phyloP scores from a whole-genome alignment of 1,140 invertebrate genomes.

The Drosophila miranda region DNA sequence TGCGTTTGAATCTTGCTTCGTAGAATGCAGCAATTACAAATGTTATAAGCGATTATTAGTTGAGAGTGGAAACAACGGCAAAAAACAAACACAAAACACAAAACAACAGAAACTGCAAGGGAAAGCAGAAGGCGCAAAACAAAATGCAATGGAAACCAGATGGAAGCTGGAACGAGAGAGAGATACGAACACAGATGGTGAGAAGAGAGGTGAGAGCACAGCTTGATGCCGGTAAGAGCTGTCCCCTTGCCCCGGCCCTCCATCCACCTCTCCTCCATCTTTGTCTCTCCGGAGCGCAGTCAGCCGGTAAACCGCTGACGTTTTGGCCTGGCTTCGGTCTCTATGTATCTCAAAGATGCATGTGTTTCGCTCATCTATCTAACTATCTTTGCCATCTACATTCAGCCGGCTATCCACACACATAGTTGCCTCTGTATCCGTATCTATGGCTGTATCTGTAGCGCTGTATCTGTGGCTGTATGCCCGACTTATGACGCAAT shows the following conservation, averaged over 20 bases:
- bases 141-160: slow-evolving; percentile 16
- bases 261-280: background rate
- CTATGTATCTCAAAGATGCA: slow-evolving; percentile 46
- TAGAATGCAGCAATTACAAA: slow-evolving; percentile 68
- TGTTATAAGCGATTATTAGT: slow-evolving; percentile 72
- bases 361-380: slow-evolving; percentile 54
- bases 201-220: slow-evolving; percentile 29
- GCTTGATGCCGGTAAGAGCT: slow-evolving; percentile 48
- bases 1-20: slow-evolving; percentile 41
- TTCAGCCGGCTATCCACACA: slow-evolving; percentile 25
- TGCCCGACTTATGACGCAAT: slow-evolving; percentile 71
- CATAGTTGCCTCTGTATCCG: slow-evolving; percentile 16
- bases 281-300: slow-evolving; percentile 39
- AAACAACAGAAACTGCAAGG: slow-evolving; percentile 32
- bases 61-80: slow-evolving; percentile 8
- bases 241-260: background rate
- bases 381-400: slow-evolving; percentile 71
- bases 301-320: slow-evolving; percentile 46
- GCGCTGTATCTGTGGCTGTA: slow-evolving; percentile 14
- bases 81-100: background rate
- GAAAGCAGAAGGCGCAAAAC: slow-evolving; percentile 53
- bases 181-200: background rate
- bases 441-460: slow-evolving; percentile 16
- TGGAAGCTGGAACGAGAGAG: slow-evolving; percentile 9
- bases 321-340: slow-evolving; percentile 9